Conservation (phyloP, 2,113 vertebrate genomes). For the Oceanites oceanicus region DNA sequence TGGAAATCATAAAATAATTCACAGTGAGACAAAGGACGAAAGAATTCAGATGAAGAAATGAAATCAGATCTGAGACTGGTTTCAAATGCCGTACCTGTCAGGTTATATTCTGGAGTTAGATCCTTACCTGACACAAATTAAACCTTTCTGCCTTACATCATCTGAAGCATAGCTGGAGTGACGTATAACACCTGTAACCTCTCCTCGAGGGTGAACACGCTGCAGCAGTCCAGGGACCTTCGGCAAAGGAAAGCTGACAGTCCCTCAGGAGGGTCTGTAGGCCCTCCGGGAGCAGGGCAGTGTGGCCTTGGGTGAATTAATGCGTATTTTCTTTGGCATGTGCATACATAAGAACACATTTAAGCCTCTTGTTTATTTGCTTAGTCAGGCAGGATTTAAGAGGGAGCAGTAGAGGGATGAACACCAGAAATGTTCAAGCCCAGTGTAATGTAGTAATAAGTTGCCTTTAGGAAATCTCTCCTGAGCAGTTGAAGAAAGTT, state of each 20-base stretch:
- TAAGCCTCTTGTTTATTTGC: not conserved
- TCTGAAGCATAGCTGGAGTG: not conserved
- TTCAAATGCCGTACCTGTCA: not conserved
- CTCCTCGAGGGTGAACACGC: not conserved
- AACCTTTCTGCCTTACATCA: not conserved
- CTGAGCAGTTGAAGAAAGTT: not conserved
- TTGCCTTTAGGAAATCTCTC: not conserved
- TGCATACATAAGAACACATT: not conserved
- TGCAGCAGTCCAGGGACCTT: not conserved
- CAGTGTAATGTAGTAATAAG: not conserved
- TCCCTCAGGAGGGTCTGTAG: not conserved
- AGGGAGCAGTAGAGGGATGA: not conserved
- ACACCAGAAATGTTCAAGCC: not conserved
- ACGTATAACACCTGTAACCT: not conserved
- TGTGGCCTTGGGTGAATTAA: not conserved
- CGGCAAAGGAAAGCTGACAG: not conserved
- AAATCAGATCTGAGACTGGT: not conserved
- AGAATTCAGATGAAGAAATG: not conserved
- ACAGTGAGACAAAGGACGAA: not conserved
- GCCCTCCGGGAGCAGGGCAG: not conserved
- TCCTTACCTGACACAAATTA: not conserved
- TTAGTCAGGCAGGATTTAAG: not conserved
- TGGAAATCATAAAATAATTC: not conserved
- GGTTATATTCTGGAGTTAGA: not conserved
- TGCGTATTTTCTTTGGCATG: not conserved